Percentiles rank a stretch among this genome's conserved stretches.
Conservation (phyloP, 2,113 vertebrate species). For the Vidua chalybeata region DNA sequence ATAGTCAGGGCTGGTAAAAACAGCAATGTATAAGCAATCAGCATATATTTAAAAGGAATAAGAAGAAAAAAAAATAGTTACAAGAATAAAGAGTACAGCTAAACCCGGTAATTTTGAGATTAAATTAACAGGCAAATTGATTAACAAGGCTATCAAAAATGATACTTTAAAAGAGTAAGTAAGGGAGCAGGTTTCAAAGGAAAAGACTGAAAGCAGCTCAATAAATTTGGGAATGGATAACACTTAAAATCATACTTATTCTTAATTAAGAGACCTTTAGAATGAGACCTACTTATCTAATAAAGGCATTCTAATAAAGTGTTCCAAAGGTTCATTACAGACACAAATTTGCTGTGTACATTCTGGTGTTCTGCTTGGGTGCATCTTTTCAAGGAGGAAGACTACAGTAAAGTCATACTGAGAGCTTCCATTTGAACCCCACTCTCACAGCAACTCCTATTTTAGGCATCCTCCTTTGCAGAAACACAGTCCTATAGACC, state of each 20-base stretch:
- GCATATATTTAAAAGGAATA: not conserved
- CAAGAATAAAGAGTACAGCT: not conserved
- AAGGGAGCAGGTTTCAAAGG: not conserved
- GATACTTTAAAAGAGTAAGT: not conserved
- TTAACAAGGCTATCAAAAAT: not conserved
- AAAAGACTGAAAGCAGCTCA: not conserved
- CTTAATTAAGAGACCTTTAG: not conserved
- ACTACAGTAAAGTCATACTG: not conserved
- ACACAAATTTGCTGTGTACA: not conserved
- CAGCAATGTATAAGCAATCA: accelerated
- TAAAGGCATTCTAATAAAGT: not conserved
- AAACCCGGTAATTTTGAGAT: not conserved
- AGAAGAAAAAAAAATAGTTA: not conserved
- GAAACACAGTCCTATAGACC: not conserved
- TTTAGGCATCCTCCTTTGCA: not conserved
- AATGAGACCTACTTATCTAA: not conserved
- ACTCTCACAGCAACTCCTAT: not conserved
- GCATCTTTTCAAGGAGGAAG: not conserved
- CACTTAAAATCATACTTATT: not conserved
- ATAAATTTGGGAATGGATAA: not conserved
- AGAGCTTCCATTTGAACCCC: not conserved
- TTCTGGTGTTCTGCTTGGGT: not conserved
- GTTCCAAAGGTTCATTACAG: not conserved
- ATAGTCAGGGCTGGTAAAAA: not conserved
- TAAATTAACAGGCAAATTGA: not conserved